Evolutionary conservation across 2,113 vertebrate species (phyloP).

Genomic region (Arothron firmamentum): DNA sequence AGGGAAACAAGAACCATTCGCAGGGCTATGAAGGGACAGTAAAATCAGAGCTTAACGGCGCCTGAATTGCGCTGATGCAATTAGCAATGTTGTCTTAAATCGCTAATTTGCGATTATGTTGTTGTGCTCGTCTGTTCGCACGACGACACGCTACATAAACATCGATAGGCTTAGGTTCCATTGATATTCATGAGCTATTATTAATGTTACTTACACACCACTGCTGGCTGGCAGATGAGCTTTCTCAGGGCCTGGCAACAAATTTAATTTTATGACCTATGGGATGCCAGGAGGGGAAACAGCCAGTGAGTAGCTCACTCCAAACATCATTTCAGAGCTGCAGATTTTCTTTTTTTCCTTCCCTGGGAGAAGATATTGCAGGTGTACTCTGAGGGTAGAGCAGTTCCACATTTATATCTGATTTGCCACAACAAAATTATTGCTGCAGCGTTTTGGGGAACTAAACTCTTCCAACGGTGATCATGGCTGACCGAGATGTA

Average conservation of each 20-base stretch:
- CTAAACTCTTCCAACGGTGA: too few relatives aligned
- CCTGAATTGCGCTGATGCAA: slow-evolving; percentile 46
- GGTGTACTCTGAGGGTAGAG: too few relatives aligned
- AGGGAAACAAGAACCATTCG: background rate
- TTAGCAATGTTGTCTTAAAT: slow-evolving; percentile 57
- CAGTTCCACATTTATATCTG: too few relatives aligned
- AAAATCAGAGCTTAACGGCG: slow-evolving; percentile 17
- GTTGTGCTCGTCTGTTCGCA: slow-evolving; percentile 56
- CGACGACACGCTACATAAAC: slow-evolving; percentile 66
- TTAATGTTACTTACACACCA: slow-evolving; percentile 68
- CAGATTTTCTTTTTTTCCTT: too few relatives aligned
- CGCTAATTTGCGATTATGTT: slow-evolving; percentile 63
- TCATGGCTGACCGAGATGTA: too few relatives aligned
- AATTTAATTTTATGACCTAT: slow-evolving; percentile 63
- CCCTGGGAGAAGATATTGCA: too few relatives aligned
- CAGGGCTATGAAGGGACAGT: slow-evolving; percentile 12
- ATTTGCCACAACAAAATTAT: too few relatives aligned
- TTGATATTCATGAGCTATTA: slow-evolving; percentile 75
- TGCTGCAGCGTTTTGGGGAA: too few relatives aligned
- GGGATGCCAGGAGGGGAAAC: slow-evolving; percentile 30
- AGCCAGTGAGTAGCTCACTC: slow-evolving; percentile 28
- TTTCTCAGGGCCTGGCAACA: slow-evolving; percentile 52
- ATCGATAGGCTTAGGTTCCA: slow-evolving; percentile 73
- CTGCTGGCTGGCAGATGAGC: slow-evolving; percentile 67
- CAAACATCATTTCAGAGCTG: slow-evolving; percentile 39